phyloP scores from a whole-genome alignment of 2,113 vertebrate genomes.

The Eidolon helvum region DNA sequence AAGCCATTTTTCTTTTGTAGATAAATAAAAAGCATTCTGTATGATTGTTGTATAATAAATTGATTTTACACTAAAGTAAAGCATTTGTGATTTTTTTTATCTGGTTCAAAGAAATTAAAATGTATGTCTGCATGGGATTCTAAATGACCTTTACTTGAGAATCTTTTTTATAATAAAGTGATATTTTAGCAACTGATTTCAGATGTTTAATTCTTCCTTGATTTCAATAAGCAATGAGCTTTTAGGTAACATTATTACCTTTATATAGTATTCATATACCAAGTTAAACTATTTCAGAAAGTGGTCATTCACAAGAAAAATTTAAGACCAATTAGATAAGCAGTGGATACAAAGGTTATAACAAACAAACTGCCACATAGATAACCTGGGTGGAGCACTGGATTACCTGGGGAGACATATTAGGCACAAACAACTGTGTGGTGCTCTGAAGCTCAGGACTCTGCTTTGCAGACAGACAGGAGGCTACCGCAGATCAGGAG shows the following conservation, averaged over 20 bases:
- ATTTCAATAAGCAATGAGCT: neutral
- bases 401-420: neutral
- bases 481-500: neutral
- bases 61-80: constrained; percentile 69
- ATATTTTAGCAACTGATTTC: constrained; percentile 41
- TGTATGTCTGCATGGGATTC: neutral
- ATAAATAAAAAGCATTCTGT: constrained; percentile 70
- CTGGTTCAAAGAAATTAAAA: constrained; percentile 10
- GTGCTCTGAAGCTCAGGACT: neutral
- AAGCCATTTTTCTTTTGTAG: constrained; percentile 68
- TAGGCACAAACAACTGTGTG: rapidly evolving
- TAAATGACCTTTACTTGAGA: neutral
- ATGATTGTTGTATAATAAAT: constrained; percentile 74
- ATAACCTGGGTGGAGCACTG: neutral
- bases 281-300: neutral
- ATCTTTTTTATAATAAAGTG: constrained; percentile 4
- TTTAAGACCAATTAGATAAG: neutral
- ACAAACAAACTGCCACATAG: neutral
- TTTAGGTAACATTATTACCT: neutral
- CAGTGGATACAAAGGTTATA: neutral
- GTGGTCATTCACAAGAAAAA: neutral
- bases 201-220: constrained; percentile 11
- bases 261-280: neutral
- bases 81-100: constrained; percentile 26
- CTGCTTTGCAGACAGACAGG: rapidly evolving